These are phyloP conservation scores for Aradus depressus DNA, from an alignment of 2,888 invertebrate genomes.

Conservation along the genomic window DNA sequence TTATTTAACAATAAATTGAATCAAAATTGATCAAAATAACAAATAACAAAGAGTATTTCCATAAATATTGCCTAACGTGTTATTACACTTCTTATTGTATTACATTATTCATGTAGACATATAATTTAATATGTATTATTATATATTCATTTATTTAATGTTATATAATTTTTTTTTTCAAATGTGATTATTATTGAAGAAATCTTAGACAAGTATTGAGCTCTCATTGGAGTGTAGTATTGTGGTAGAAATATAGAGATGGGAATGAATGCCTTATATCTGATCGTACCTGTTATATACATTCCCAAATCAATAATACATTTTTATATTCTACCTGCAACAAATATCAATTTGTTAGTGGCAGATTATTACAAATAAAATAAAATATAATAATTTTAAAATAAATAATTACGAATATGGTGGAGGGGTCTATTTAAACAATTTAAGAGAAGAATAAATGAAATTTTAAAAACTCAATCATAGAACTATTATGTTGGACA, in stretches of 20 bases:
- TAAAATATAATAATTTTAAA: neutral
- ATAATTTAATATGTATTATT: too few relatives aligned
- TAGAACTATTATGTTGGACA: too few relatives aligned
- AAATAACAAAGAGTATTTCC: constrained; percentile 18
- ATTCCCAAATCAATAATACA: constrained; percentile 11
- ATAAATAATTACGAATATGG: neutral
- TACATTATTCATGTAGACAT: too few relatives aligned
- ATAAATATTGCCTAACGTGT: constrained; percentile 18
- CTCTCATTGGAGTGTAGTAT: constrained; percentile 18
- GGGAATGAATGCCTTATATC: constrained; percentile 8
- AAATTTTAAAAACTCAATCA: too few relatives aligned
- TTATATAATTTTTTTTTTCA: constrained; percentile 13
- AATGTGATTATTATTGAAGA: constrained; percentile 18
- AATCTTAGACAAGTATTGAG: constrained; percentile 17
- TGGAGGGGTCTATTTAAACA: neutral
- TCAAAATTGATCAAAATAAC: constrained; percentile 10
- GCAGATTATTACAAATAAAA: neutral
- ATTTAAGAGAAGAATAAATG: too few relatives aligned
- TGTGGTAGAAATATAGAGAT: constrained; percentile 11
- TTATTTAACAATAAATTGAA: constrained; percentile 9
- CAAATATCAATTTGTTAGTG: neutral
- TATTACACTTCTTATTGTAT: constrained; percentile 15
- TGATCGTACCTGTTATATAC: constrained; percentile 10
- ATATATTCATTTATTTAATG: too few relatives aligned
- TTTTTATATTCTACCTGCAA: constrained; percentile 12